Evolutionary conservation across 2,888 invertebrate species (phyloP), one percentile per base, ranked within the genome.

Genomic region (Rhagium mordax): DNA sequence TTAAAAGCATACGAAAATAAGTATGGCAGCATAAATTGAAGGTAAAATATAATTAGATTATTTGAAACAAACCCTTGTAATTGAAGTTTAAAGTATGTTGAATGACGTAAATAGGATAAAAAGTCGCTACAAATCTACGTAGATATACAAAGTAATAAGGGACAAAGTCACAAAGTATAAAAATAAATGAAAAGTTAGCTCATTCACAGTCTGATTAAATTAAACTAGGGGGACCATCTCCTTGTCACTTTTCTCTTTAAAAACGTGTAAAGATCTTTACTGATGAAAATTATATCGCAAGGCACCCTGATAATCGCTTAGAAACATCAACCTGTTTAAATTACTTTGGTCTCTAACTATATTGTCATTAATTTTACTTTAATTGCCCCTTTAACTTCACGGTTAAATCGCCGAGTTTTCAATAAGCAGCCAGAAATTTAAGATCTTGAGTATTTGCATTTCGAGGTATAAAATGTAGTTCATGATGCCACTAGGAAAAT

Each of bases 121-220:
- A 79, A 80, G 81, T 79, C 78, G 78, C 74, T 77, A 76, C 77
- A 81, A 79, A 81, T 80, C 81, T 72, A 75, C 71, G 79, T 64
- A 70, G 77, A 78, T 76, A 80, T 74, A 75, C 75, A 70, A 77
- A 78, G 81, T 75, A 81, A 81, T 82, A 81, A 81, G 81, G 77
- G 77, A 79, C 80, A 82, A 80, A 82, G 81, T 81, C 82, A 78
- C 82, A 81, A 84, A 83, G 84, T 83, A 83, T 83, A 83, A 84
- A 84, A 84, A 84, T 84, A 84, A 85, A 85, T 83, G 84, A 83
- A 84, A 84, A 85, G 81, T 85, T 85, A 82, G 83, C 84, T 84
- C 84, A 83, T 84, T 84, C 83, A 80, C 76, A 77, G 77, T 78
- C 83, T 83, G 84, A 85, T 85, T 85, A 84, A 85, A 85, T 85